Base-by-base conservation (phyloP, 2,888 invertebrate genomes). In the Macaria notata region DNA sequence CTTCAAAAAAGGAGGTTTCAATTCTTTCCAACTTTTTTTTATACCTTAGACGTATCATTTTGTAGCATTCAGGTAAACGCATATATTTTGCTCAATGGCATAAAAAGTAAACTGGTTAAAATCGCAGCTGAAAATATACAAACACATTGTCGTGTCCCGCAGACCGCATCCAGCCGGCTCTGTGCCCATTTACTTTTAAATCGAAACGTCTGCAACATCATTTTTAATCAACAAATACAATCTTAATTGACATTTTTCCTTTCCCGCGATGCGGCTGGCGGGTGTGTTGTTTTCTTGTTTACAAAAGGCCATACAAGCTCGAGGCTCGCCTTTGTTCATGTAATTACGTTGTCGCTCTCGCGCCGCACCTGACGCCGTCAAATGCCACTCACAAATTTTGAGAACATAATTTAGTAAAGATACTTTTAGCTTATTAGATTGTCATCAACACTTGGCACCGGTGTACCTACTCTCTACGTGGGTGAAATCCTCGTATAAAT, bases 171-270 rank as follows among this genome's bases (percentile, higher is more conserved):
- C 7, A 19, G 31, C 42, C 29, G 7, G 43, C 46, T 33, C 42
- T 42, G 31, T 31, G 9, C 9, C 45, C 46, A 58, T 54, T 48
- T 33, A 48, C 38, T 29, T 52, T 60, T 50, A 46, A 55, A 61
- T 61, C 49, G 57, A 57, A 54, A 57, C 52, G 45, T 61, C 54
- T 59, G 50, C 50, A 54, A 61, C 54, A 57, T 57, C 31, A 54
- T 54, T 61, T 56, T 54, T 60, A 60, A 57, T 61, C 61, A 49
- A 50, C 54, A 46, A 61, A 61, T 57, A 49, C 57, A 61, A 61
- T 61, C 61, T 61, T 61, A 61, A 61, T 61, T 61, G 57, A 51
- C 57, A 61, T 61, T 61, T 61, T 61, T 61, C 54, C 57, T 55
- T 54, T 51, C 47, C 54, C 51, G 49, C 48, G 54, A 52, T 57